Conservation (phyloP, 2,888 invertebrate species). For the Marasmarcha lunaedactyla region DNA sequence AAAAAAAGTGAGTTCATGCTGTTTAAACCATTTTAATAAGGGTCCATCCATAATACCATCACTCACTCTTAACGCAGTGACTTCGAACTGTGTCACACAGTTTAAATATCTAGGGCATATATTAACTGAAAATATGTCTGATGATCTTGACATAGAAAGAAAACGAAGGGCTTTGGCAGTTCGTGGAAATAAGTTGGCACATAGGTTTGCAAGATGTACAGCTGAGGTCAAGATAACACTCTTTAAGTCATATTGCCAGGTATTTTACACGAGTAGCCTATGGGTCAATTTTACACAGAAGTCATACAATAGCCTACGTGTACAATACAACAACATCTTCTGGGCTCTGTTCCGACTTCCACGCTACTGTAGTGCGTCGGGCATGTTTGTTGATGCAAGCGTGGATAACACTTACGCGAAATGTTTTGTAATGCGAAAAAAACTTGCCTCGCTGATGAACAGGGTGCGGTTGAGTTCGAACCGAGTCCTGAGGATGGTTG, state of each 20-base stretch:
- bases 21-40: background rate
- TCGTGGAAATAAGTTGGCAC: slow-evolving; percentile 6
- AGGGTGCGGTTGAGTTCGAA: too few relatives aligned
- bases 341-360: slow-evolving; percentile 5
- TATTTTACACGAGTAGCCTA: slow-evolving; percentile 3
- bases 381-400: too few relatives aligned
- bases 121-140: too few relatives aligned
- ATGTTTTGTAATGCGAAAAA: slow-evolving; percentile 3
- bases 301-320: background rate
- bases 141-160: slow-evolving; percentile 4
- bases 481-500: too few relatives aligned
- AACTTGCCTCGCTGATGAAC: background rate
- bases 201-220: slow-evolving; percentile 1
- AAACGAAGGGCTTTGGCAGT: slow-evolving; percentile 8
- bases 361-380: slow-evolving; percentile 5
- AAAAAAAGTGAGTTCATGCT: slow-evolving; percentile 1
- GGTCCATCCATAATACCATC: slow-evolving; percentile 2
- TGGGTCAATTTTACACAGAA: slow-evolving; percentile 3
- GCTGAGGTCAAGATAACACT: slow-evolving; percentile 3
- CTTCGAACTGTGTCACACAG: background rate
- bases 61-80: background rate
- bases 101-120: slow-evolving; percentile 6
- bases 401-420: slow-evolving; percentile 5
- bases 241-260: slow-evolving; percentile 4
- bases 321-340: slow-evolving; percentile 6